Evolutionary conservation across 2,113 vertebrate species (phyloP), one percentile per base, ranked within the genome.

Genomic region (Pangasianodon hypophthalmus): DNA sequence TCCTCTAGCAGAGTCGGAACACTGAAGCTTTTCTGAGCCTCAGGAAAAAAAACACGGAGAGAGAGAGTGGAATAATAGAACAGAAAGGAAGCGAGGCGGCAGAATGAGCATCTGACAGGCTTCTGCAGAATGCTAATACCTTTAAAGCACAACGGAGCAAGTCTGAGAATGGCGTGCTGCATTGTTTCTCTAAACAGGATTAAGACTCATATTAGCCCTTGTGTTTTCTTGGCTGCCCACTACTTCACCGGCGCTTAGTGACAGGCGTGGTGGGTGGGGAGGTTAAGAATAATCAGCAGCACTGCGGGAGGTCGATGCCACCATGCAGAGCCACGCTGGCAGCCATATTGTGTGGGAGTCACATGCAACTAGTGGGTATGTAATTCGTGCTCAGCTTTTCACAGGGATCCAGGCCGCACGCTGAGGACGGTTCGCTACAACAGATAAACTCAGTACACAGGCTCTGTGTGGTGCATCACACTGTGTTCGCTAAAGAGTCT

Each of bases 151-250:
- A 62, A 80, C 62, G 80, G 81, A 85, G 64, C 11, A 58, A 52
- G 67, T 67, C 60, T 52, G 84, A 88, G 85, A 88, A 83, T 86
- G 8, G 24, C 16, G 32, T 52, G 58, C 16, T 4, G 41, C 71
- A 44, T 86, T 90, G 91, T 92, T 92, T 88, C 87, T 87, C 41
- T 69, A 86, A 91, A 90, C 90, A 86, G 32, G 71, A 92, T 60
- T 88, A 84, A 44, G 88, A 89, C 90, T 93, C 88, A 86, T 88
- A 86, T 87, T 90, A 91, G 86, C 21, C 81, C 69, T 29, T 44
- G 37, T 62, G 21, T 83, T 41, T 67, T 48, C 52, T 80, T 69
- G 82, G 50, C 71, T 81, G 44, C 89, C 91, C 87, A 58, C 73
- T 86, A 73, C 75, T 84, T 84, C 83, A 54, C 79, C 89, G 48